Conservation (phyloP, 2,888 invertebrate species). For the Megamerina dolium region DNA sequence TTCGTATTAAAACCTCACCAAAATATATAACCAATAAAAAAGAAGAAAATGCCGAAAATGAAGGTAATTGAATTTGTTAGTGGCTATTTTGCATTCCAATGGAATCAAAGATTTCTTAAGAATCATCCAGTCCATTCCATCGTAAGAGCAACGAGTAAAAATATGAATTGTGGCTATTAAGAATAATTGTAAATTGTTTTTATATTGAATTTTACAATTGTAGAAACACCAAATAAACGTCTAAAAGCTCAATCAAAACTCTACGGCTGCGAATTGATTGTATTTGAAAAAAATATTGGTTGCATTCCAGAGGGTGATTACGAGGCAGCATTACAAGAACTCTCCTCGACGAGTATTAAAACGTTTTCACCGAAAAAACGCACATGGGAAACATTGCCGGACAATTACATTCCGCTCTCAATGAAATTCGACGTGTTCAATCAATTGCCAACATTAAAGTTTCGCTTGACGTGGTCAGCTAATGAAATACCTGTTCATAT, state of each 20-base stretch:
- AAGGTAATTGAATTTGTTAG: constrained; percentile 19
- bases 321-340: constrained; percentile 77
- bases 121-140: neutral
- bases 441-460: constrained; percentile 75
- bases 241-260: constrained; percentile 56
- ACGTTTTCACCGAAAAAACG: constrained; percentile 62
- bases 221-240: constrained; percentile 59
- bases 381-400: constrained; percentile 61
- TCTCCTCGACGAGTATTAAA: constrained; percentile 51
- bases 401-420: constrained; percentile 52
- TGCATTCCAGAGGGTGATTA: constrained; percentile 88
- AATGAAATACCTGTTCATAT: constrained; percentile 49
- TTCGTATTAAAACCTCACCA: constrained; percentile 40
- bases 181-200: neutral
- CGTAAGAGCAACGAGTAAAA: neutral
- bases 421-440: constrained; percentile 65
- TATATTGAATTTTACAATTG: constrained; percentile 11
- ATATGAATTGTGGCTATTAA: neutral
- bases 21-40: constrained; percentile 34
- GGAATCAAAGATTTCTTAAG: too few species aligned
- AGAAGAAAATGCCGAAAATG: constrained; percentile 17
- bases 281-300: constrained; percentile 84
- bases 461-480: constrained; percentile 77
- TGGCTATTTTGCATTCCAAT: too few species aligned
- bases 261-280: constrained; percentile 67